Evolutionary conservation across 1,140 invertebrate genomes (phyloP).

Genomic region (Magallana ariakensis): DNA sequence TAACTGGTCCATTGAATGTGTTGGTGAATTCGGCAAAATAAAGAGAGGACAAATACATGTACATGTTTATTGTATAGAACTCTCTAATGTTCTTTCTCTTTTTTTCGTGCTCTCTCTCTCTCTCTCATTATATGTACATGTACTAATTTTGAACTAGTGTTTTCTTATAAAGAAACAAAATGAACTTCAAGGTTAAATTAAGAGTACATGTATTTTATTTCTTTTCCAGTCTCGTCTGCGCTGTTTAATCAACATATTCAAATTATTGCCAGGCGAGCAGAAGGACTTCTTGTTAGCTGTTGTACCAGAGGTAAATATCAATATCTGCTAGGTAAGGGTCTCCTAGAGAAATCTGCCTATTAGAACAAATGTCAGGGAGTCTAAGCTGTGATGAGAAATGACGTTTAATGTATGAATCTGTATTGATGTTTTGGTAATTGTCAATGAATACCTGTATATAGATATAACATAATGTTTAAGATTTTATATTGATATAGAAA

Average conservation of each 20-base stretch:
- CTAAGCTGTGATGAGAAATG: too few relatives aligned
- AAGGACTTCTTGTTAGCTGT: conserved; percentile 86
- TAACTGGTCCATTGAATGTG: too few relatives aligned
- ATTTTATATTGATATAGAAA: too few relatives aligned
- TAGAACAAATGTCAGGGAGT: too few relatives aligned
- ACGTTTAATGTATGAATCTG: too few relatives aligned
- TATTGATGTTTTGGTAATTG: too few relatives aligned
- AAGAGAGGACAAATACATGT: too few relatives aligned
- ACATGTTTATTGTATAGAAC: too few relatives aligned
- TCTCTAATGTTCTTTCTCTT: not conserved
- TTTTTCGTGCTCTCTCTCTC: not conserved
- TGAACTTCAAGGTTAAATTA: not conserved
- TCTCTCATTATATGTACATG: not conserved
- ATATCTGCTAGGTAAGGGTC: not conserved
- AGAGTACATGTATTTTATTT: not conserved
- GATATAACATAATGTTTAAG: too few relatives aligned
- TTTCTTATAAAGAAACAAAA: not conserved
- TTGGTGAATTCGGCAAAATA: too few relatives aligned
- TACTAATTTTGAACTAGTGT: not conserved
- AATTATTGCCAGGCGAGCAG: conserved; percentile 72
- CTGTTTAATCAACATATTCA: conserved; percentile 87
- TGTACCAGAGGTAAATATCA: conserved; percentile 84
- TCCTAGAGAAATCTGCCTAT: not conserved
- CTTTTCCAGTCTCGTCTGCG: conserved; percentile 80
- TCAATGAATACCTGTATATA: too few relatives aligned